These are phyloP conservation scores for Palythoa grandis DNA, from an alignment of 92 coral and sea anemone genomes.

Conservation along the genomic window DNA sequence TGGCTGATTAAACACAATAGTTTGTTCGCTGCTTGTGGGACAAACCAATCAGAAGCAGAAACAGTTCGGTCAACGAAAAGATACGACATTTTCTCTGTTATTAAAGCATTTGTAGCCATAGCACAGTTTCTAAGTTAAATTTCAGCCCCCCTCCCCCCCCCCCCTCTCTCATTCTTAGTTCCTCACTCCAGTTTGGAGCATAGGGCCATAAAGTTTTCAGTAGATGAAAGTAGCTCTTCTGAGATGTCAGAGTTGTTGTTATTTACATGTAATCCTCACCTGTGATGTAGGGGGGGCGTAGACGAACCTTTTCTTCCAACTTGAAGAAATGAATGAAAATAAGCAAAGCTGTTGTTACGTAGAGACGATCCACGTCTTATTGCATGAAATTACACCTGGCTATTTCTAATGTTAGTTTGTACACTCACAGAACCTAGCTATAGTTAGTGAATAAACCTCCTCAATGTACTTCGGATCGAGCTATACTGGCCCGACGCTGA, in stretches of 20 bases:
- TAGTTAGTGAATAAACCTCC: too few relatives aligned
- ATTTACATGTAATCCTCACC: not conserved
- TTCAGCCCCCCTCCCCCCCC: too few relatives aligned
- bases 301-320: slow-evolving; percentile 19
- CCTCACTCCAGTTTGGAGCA: too few relatives aligned
- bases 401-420: not conserved
- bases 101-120: not conserved
- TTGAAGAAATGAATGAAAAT: not conserved
- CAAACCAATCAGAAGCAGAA: too few relatives aligned
- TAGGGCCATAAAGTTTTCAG: not conserved
- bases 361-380: not conserved
- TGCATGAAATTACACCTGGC: not conserved
- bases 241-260: not conserved
- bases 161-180: too few relatives aligned
- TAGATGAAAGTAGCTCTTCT: not conserved
- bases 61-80: too few relatives aligned
- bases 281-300: slow-evolving; percentile 9
- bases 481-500: too few relatives aligned
- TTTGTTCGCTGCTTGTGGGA: too few relatives aligned
- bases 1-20: too few relatives aligned
- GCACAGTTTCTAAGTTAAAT: not conserved
- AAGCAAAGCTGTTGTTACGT: not conserved
- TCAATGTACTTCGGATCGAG: too few relatives aligned
- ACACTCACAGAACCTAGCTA: too few relatives aligned
- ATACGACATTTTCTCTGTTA: not conserved